Conservation (phyloP, 2,113 vertebrate genomes). For the Cephalopterus ornatus region DNA sequence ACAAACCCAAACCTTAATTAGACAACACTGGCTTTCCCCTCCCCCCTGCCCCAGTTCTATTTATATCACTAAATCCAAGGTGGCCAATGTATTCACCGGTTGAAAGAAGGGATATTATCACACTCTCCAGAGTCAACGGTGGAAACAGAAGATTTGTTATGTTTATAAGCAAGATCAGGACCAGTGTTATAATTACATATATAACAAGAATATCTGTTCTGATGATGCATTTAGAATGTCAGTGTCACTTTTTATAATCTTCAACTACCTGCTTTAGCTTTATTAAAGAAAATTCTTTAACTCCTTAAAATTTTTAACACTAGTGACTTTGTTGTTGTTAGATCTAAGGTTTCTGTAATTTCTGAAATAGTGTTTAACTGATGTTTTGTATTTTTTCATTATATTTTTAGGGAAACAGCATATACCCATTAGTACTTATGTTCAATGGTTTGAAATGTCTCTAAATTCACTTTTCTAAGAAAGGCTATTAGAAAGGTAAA, state of each 20-base stretch:
- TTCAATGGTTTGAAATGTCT: conserved; percentile 56
- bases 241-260: conserved; percentile 65
- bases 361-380: conserved; percentile 38
- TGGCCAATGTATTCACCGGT: conserved; percentile 50
- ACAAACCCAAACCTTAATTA: neutral
- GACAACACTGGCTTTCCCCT: neutral
- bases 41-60: neutral
- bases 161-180: conserved; percentile 45
- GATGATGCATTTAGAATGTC: conserved; percentile 56
- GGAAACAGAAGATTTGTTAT: conserved; percentile 52
- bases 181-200: conserved; percentile 29
- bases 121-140: neutral
- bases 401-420: conserved; percentile 52
- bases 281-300: conserved; percentile 67
- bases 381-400: conserved; percentile 34
- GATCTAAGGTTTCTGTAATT: conserved; percentile 16
- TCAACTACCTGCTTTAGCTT: conserved; percentile 56
- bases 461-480: conserved; percentile 61
- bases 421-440: conserved; percentile 49
- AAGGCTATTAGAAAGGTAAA: conserved; percentile 60
- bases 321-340: conserved; percentile 49
- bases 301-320: conserved; percentile 53
- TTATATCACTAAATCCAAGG: conserved; percentile 22
- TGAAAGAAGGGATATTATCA: conserved; percentile 52
- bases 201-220: conserved; percentile 30